These are phyloP conservation scores for Mustela nigripes DNA, from an alignment of 2,113 vertebrate genomes.

Conservation along the genomic window DNA sequence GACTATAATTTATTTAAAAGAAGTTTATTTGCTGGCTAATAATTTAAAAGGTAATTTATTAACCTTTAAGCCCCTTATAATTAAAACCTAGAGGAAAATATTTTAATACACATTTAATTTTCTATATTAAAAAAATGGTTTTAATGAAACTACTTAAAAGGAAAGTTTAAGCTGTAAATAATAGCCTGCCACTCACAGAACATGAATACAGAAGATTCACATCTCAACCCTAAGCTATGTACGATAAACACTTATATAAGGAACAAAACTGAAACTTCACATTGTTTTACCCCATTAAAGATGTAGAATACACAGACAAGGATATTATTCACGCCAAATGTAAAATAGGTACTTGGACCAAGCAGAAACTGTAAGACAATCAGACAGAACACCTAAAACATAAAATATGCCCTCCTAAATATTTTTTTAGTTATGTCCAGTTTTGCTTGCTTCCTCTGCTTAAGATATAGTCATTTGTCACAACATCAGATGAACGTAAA, in stretches of 20 bases:
- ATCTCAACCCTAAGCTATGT: neutral
- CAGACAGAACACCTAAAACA: neutral
- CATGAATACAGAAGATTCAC: neutral
- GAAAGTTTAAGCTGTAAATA: neutral
- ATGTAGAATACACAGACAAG: neutral
- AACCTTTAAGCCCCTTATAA: neutral
- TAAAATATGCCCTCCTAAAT: neutral
- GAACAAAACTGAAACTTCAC: neutral
- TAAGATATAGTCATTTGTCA: neutral
- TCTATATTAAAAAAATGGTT: neutral
- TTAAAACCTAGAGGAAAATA: slow-evolving; percentile 29
- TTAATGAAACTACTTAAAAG: neutral
- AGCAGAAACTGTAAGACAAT: neutral
- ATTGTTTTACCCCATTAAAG: neutral
- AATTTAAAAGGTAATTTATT: neutral
- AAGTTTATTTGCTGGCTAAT: neutral
- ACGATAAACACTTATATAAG: neutral
- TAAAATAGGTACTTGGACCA: neutral
- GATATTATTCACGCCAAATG: neutral
- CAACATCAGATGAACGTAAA: neutral
- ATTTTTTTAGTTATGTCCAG: slow-evolving; percentile 5
- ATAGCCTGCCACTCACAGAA: neutral
- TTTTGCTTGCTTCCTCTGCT: neutral
- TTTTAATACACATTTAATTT: slow-evolving; percentile 13
- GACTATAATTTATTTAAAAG: neutral